Evolutionary conservation across 2,888 invertebrate species (phyloP).

Genomic region (Incurvaria masculella): DNA sequence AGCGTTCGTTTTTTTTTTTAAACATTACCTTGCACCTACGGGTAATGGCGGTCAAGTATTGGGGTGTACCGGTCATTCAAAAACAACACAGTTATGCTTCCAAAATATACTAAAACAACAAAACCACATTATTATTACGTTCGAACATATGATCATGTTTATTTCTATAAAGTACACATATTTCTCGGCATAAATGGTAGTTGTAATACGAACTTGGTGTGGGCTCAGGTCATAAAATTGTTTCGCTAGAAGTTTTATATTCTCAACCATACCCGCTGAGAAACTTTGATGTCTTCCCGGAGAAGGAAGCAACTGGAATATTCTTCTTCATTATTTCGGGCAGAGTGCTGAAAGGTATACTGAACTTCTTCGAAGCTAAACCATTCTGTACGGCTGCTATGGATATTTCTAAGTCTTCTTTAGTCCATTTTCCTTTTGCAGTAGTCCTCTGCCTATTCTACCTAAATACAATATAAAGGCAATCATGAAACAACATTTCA

Average conservation of each 20-base stretch:
- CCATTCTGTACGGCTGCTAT: conserved; percentile 6
- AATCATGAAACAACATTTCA: conserved; percentile 3
- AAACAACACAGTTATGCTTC: too few species aligned
- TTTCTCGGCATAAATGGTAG: conserved; percentile 9
- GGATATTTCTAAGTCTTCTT: conserved; percentile 9
- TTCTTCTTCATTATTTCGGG: conserved; percentile 11
- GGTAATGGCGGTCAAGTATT: too few species aligned
- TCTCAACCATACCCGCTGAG: conserved; percentile 7
- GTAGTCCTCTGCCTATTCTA: conserved; percentile 8
- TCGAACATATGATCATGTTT: too few species aligned
- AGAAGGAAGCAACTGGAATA: conserved; percentile 4
- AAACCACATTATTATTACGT: too few species aligned
- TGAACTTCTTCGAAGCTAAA: conserved; percentile 9
- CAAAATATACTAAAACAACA: too few species aligned
- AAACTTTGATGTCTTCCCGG: conserved; percentile 14
- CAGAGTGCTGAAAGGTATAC: conserved; percentile 11
- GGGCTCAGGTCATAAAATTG: conserved; percentile 12
- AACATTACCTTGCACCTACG: too few species aligned
- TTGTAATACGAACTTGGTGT: conserved; percentile 11
- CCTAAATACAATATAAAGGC: conserved; percentile 6
- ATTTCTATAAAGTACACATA: too few species aligned
- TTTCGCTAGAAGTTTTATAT: conserved; percentile 12
- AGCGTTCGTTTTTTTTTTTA: too few species aligned
- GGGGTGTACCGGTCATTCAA: too few species aligned
- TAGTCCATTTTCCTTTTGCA: conserved; percentile 8